phyloP scores from a whole-genome alignment of 2,797 vertebrate species.

The Streptopelia turtur region DNA sequence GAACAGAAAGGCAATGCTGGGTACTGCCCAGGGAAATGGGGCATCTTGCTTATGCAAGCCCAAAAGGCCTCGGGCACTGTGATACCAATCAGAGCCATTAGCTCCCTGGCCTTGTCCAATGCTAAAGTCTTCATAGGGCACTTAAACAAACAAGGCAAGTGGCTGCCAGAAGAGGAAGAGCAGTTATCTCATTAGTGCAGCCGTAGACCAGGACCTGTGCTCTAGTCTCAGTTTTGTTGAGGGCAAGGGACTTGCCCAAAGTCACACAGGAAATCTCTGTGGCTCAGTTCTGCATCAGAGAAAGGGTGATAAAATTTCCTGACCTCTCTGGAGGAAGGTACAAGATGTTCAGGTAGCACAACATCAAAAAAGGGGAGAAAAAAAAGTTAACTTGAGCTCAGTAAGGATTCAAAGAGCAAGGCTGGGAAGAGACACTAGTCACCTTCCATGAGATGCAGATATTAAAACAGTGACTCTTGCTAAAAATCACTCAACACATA shows the following conservation, averaged over 20 bases:
- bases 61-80: not conserved
- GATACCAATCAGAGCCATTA: not conserved
- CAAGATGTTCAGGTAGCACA: slow-evolving; percentile 7
- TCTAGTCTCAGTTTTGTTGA: slow-evolving; percentile 6
- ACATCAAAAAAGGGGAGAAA: not conserved
- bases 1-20: not conserved
- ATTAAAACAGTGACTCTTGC: not conserved
- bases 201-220: not conserved
- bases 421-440: not conserved
- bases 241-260: slow-evolving; percentile 46
- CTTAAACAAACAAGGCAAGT: not conserved
- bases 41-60: not conserved
- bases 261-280: slow-evolving; percentile 64
- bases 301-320: slow-evolving; percentile 52
- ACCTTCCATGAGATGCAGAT: not conserved
- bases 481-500: not conserved
- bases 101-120: not conserved
- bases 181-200: not conserved
- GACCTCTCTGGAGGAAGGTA: slow-evolving; percentile 7
- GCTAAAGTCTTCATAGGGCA: not conserved
- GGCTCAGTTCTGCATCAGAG: slow-evolving; percentile 31
- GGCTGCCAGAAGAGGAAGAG: not conserved
- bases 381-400: not conserved
- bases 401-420: not conserved
- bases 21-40: not conserved